Conservation (phyloP, 2,797 vertebrate species). For the Labroides dimidiatus region DNA sequence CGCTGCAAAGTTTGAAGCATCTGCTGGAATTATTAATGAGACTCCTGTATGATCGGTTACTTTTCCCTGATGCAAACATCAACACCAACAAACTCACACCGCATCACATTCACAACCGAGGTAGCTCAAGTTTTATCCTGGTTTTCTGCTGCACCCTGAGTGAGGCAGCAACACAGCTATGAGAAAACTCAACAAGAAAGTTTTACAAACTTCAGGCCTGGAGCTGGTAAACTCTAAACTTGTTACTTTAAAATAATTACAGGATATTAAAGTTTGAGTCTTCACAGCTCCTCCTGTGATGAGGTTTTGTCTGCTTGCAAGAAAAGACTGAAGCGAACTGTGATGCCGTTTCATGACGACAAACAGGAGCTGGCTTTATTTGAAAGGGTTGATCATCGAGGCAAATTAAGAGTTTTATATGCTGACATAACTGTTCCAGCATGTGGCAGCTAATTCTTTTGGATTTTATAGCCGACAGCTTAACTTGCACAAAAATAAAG, state of each 20-base stretch:
- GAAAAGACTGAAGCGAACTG: too few relatives aligned
- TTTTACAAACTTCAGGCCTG: too few relatives aligned
- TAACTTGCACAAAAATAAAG: not conserved
- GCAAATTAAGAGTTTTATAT: too few relatives aligned
- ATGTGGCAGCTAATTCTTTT: not conserved
- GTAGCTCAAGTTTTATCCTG: not conserved
- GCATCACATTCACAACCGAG: conserved; percentile 9
- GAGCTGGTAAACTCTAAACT: not conserved
- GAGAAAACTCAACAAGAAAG: not conserved
- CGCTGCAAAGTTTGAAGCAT: conserved; percentile 15
- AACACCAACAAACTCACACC: conserved; percentile 28
- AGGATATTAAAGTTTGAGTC: not conserved
- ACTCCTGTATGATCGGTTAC: conserved; percentile 33
- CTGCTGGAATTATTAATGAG: conserved; percentile 31
- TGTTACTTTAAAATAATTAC: not conserved
- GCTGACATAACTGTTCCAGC: too few relatives aligned
- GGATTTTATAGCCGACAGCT: not conserved
- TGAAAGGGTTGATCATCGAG: too few relatives aligned
- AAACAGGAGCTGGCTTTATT: too few relatives aligned
- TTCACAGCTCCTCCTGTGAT: not conserved
- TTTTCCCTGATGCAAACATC: conserved; percentile 17
- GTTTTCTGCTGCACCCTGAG: not conserved
- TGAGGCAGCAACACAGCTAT: conserved; percentile 1
- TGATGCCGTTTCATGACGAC: too few relatives aligned
- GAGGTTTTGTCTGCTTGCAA: too few relatives aligned